Evolutionary conservation across 2,113 vertebrate genomes (phyloP).

Genomic region (Amblyopsis rosae): DNA sequence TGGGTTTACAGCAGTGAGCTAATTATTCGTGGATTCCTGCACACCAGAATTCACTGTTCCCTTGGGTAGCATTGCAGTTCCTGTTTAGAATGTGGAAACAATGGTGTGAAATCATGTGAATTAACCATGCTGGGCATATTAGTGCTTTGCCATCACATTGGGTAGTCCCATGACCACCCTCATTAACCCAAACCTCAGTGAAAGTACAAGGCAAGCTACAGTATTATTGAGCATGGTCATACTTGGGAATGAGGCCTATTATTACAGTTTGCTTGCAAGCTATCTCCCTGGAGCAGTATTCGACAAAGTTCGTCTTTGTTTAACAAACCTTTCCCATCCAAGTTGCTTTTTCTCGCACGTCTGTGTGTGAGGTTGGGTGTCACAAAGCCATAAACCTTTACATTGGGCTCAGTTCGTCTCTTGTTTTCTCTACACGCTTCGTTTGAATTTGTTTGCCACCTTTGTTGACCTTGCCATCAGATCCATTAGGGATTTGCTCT

Average conservation of each 20-base stretch:
- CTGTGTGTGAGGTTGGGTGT: conserved; percentile 47
- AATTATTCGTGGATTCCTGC: conserved; percentile 32
- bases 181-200: conserved; percentile 52
- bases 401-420: conserved; percentile 46
- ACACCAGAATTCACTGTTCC: conserved; percentile 39
- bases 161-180: conserved; percentile 66
- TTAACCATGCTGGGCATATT: conserved; percentile 64
- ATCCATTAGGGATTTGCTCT: conserved; percentile 28
- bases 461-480: conserved; percentile 56
- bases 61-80: conserved; percentile 49
- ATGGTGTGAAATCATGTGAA: conserved; percentile 65
- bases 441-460: conserved; percentile 65
- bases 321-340: no score
- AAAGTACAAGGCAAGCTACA: conserved; percentile 63
- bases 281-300: not conserved
- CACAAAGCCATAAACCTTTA: conserved; percentile 56
- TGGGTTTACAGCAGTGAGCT: conserved; percentile 10
- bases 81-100: conserved; percentile 65
- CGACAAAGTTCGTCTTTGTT: not conserved
- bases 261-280: conserved; percentile 1
- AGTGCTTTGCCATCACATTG: conserved; percentile 63
- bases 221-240: conserved; percentile 56
- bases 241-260: conserved; percentile 39
- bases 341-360: conserved; percentile 24
- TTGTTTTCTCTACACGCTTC: conserved; percentile 35